Conservation (phyloP, 1,140 invertebrate species). For the Zaprionus taronus region DNA sequence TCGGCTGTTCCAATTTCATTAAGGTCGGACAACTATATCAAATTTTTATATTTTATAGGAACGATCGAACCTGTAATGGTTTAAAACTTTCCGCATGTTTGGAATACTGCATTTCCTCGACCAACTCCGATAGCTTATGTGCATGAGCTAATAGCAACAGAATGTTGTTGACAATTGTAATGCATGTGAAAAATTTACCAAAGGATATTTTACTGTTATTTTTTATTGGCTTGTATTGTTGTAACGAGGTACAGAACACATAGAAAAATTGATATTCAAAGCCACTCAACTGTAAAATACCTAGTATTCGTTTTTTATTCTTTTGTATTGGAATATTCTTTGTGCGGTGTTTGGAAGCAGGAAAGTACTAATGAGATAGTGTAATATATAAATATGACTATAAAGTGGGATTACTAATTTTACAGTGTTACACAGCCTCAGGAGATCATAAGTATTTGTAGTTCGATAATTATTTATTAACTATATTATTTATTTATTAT, state of each 20-base stretch:
- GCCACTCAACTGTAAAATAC: neutral
- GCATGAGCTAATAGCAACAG: too few species aligned
- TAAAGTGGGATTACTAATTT: neutral
- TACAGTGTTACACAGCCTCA: too few species aligned
- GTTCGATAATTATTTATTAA: neutral
- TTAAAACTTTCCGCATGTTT: too few species aligned
- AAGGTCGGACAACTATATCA: too few species aligned
- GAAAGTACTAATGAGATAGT: too few species aligned
- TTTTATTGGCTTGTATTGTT: too few species aligned
- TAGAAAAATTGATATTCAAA: neutral
- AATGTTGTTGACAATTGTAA: neutral
- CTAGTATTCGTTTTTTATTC: neutral
- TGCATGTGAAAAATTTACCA: neutral
- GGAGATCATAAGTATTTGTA: too few species aligned
- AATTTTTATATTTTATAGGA: too few species aligned
- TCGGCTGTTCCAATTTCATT: too few species aligned
- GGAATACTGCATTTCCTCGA: too few species aligned
- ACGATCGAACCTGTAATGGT: too few species aligned
- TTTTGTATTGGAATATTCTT: neutral
- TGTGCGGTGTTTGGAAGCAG: neutral
- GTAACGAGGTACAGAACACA: neutral
- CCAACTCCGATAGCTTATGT: too few species aligned
- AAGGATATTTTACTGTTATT: neutral
- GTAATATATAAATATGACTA: neutral
- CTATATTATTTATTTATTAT: neutral